Evolutionary conservation across 2,888 invertebrate genomes (phyloP).

Genomic region (Limulus polyphemus): DNA sequence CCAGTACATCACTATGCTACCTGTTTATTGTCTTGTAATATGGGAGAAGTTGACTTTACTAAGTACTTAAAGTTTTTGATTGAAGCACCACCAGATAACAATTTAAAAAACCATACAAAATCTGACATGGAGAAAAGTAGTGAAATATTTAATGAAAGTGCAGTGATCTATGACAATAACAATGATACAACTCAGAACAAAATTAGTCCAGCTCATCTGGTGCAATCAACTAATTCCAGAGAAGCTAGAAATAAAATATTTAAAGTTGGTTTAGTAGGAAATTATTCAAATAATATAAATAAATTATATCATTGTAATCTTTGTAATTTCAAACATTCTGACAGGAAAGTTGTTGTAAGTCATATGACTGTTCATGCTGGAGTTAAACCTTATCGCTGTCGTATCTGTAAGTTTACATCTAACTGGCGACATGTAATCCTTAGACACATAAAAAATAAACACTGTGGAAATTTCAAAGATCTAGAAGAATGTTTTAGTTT

Average conservation of each 20-base stretch:
- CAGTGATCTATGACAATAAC: conserved; percentile 23
- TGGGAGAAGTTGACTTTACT: conserved; percentile 76
- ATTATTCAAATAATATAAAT: not conserved
- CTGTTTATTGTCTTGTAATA: conserved; percentile 77
- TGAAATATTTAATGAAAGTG: conserved; percentile 13
- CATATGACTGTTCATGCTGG: conserved; percentile 26
- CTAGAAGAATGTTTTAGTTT: conserved; percentile 23
- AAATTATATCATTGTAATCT: conserved; percentile 23
- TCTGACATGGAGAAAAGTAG: not conserved
- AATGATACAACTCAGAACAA: conserved; percentile 8
- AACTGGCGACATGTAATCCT: conserved; percentile 37
- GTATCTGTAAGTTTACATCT: conserved; percentile 35
- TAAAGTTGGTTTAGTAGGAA: too few relatives aligned
- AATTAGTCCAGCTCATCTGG: not conserved
- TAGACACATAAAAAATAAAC: conserved; percentile 31
- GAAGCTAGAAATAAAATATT: not conserved
- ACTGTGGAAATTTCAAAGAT: conserved; percentile 22
- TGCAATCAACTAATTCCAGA: not conserved
- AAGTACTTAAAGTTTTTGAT: conserved; percentile 70
- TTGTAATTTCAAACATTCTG: conserved; percentile 24
- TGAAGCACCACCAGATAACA: conserved; percentile 8
- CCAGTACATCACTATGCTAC: conserved; percentile 55
- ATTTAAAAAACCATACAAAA: too few relatives aligned
- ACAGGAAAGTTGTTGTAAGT: conserved; percentile 24
- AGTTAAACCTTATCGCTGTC: conserved; percentile 24